Base-by-base conservation (phyloP, 1,140 invertebrate genomes). In the Gonioctena quinquepunctata region DNA sequence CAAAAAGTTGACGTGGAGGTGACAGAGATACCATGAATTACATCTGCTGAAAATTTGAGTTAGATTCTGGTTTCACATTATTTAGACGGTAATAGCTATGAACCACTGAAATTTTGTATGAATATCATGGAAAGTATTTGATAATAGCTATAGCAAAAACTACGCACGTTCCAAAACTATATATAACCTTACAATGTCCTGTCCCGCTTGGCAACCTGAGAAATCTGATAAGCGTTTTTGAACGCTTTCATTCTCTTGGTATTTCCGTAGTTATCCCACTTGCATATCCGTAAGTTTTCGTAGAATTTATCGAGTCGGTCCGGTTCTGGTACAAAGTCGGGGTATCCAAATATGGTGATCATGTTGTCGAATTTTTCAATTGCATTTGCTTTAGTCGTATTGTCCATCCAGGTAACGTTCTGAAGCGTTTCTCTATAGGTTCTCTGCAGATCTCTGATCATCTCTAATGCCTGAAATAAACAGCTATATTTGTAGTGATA, bases 401-500 rank as follows among this genome's bases (percentile, higher is more conserved):
- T 82, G 79, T 94, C 93, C 92, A 95, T 94, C 94, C 94, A 95
- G 11, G 90, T 86, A 8, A 92, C 83, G 70, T 89, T 85, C 0
- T 86, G 77, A 0, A 95, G 86, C 60, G 91, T 87, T 28, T 89
- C 88, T 33, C 90, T 87, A 80, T 95, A 94, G 1, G 92, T 89
- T 2, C 85, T 80, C 60, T 89, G 86, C 1, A 96, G 89, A 75
- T 93, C 91, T 54, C 87, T 80, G 26, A 95, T 88, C 91, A 95
- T 93, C 78, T 92, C 89, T 63, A 91, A 81, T 0, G 92, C 91
- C 90, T 89, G 26, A 75, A 72, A 57, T 21, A 68, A 66, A 27
- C 16, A 21, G 26, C 7, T 23, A 8, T 13, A 33, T 56, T 8
- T 28, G n/a, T n/a, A n/a, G n/a, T n/a, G n/a, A n/a, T n/a, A n/a